Percentiles rank a stretch among this genome's conserved stretches.
These are phyloP conservation scores for Rhagoletis zephyria DNA, from an alignment of 1,140 invertebrate genomes.

Conservation along the genomic window DNA sequence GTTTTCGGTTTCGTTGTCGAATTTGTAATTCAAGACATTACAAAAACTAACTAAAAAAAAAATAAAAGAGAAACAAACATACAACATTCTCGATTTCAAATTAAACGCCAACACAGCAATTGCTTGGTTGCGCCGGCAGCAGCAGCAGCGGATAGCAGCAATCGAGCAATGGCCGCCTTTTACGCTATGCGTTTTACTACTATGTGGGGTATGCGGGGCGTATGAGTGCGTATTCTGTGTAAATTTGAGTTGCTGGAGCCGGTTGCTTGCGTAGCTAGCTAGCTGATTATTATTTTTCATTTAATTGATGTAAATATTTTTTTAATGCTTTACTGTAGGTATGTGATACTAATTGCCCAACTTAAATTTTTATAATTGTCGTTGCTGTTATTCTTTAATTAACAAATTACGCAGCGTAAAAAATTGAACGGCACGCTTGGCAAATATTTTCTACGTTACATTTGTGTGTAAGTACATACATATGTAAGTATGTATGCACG, in stretches of 20 bases:
- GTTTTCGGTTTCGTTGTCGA: slow-evolving; percentile 24
- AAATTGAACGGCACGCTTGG: neutral
- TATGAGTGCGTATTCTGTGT: slow-evolving; percentile 16
- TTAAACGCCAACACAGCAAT: slow-evolving; percentile 16
- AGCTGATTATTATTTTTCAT: neutral
- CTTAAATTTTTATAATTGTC: neutral
- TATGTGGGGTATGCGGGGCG: neutral
- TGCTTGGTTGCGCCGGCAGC: neutral
- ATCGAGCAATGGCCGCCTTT: neutral
- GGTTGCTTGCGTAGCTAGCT: neutral
- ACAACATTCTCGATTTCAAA: neutral
- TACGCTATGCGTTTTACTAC: neutral
- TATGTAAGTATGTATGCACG: no score
- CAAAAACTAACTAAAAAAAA: neutral
- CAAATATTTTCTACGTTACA: neutral
- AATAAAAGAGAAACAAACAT: neutral
- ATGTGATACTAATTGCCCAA: neutral
- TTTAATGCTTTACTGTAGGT: neutral
- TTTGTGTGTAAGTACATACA: neutral
- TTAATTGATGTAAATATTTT: neutral
- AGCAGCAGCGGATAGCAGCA: neutral
- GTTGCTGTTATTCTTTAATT: neutral
- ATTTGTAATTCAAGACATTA: neutral
- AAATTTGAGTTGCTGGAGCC: neutral
- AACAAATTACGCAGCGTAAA: slow-evolving; percentile 21